Conservation (phyloP, 1,140 invertebrate species). For the Oreohelix idahoensis region DNA sequence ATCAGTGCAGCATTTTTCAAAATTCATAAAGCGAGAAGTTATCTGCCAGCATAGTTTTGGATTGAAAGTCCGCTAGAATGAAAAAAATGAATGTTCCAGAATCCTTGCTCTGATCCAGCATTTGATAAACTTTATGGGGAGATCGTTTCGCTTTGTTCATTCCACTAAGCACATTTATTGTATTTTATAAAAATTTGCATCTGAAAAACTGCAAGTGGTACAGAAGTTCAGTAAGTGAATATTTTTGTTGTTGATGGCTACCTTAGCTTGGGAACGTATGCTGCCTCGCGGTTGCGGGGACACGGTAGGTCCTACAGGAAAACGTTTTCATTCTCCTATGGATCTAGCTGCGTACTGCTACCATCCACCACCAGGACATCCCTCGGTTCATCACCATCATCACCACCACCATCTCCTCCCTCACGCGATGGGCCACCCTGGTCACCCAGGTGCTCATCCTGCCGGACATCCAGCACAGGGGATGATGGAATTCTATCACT, state of each 20-base stretch:
- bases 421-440: constrained; percentile 47
- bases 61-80: no score
- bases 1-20: no score
- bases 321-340: constrained; percentile 33
- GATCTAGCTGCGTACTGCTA: constrained; percentile 39
- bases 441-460: constrained; percentile 54
- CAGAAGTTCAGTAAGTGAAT: no score
- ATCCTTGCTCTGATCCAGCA: no score
- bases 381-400: constrained; percentile 24
- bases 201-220: no score
- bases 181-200: no score
- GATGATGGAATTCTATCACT: constrained; percentile 66
- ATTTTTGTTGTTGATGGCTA: constrained; percentile 14
- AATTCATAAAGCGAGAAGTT: no score
- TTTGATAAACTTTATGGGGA: no score
- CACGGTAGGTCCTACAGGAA: constrained; percentile 12
- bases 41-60: no score
- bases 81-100: no score
- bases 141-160: no score
- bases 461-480: constrained; percentile 33
- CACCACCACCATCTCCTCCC: constrained; percentile 34
- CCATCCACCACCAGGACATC: constrained; percentile 26
- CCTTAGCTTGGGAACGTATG: constrained; percentile 43
- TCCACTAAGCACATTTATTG: no score
- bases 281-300: constrained; percentile 33